Conservation (phyloP, 2,797 vertebrate genomes). For the Danio kyathit region DNA sequence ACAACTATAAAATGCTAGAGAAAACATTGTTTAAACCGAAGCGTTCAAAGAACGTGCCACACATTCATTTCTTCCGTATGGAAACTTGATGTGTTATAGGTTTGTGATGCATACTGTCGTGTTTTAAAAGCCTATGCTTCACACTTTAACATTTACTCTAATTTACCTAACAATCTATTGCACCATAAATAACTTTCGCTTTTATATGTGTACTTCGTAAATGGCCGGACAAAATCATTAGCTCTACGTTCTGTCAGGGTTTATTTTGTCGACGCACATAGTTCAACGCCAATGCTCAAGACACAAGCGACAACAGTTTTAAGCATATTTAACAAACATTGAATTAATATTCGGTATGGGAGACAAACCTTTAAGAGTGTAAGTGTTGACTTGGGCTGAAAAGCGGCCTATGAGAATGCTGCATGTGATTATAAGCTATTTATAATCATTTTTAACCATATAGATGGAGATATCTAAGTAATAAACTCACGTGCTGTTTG, state of each 20-base stretch:
- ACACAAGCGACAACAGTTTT: not conserved
- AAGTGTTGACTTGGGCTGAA: constrained; percentile 37
- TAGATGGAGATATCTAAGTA: not conserved
- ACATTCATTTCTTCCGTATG: constrained; percentile 26
- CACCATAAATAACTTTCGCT: not conserved
- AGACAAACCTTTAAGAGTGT: constrained; percentile 65
- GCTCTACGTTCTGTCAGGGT: constrained; percentile 3
- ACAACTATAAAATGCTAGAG: not conserved
- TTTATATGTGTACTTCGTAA: not conserved
- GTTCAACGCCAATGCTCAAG: not conserved
- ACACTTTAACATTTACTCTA: not conserved
- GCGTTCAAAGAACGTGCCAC: not conserved
- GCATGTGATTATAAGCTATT: not conserved
- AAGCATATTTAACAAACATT: not conserved
- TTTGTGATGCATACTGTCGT: not conserved
- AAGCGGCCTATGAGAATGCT: not conserved
- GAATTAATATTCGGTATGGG: constrained; percentile 51
- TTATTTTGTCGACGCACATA: constrained; percentile 45
- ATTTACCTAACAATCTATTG: not conserved
- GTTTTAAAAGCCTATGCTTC: not conserved
- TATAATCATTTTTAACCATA: not conserved
- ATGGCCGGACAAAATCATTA: not conserved
- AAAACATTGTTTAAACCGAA: not conserved
- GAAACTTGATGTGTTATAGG: constrained; percentile 15
- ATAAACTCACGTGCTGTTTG: constrained; percentile 33